Percentiles rank a stretch among this genome's conserved stretches.
Conservation (phyloP, 92 coral and sea anemone species). For the Umimayanthus chanpuru region DNA sequence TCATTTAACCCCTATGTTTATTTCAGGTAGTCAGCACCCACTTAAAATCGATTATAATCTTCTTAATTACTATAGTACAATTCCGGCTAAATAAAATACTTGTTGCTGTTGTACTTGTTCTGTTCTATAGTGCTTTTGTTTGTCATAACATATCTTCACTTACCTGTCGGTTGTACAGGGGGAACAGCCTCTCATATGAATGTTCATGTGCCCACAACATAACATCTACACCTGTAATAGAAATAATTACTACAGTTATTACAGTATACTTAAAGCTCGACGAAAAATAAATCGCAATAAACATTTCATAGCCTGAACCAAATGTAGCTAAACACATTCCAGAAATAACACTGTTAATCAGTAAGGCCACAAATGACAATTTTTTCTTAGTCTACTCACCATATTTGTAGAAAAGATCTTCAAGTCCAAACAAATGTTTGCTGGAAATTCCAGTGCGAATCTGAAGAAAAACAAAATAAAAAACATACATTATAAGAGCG, state of each 20-base stretch:
- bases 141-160: not conserved
- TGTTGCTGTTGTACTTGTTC: not conserved
- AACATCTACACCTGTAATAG: constrained; percentile 81
- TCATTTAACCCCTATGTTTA: too few species aligned
- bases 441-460: constrained; percentile 75
- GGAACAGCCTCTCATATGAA: constrained; percentile 89
- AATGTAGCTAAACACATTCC: not conserved
- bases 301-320: too few species aligned
- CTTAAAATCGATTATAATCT: too few species aligned
- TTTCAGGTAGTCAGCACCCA: too few species aligned
- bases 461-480: constrained; percentile 45
- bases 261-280: too few species aligned
- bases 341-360: not conserved
- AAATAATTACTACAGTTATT: not conserved
- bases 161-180: constrained; percentile 84
- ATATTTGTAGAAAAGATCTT: constrained; percentile 78
- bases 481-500: not conserved
- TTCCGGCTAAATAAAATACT: too few species aligned
- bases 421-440: constrained; percentile 63
- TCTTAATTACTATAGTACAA: too few species aligned
- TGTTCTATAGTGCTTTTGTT: not conserved
- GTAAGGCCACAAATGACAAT: not conserved
- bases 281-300: too few species aligned
- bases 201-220: constrained; percentile 94
- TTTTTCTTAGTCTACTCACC: constrained; percentile 60